Evolutionary conservation across 2,888 invertebrate genomes (phyloP), one percentile per base, ranked within the genome.

Genomic region (Zaprionus lineosus): DNA sequence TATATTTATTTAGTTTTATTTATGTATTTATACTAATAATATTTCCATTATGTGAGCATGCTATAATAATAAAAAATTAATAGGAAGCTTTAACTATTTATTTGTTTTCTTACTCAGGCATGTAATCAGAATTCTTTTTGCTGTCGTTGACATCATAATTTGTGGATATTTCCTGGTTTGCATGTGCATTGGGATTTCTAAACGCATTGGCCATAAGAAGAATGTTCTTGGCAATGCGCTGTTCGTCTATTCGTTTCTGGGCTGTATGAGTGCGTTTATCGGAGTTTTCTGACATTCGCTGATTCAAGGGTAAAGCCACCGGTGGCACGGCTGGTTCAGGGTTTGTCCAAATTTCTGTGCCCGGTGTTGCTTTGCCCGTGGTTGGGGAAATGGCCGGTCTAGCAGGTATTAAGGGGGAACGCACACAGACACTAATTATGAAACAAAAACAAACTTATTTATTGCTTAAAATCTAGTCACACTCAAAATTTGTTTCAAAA

Each of bases 371-470:
- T 37, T 85, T 86, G 5, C 88, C 89, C 1, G 91, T 90, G 48
- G 89, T 89, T 0, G 93, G 93, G 0, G 95, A 94, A 84, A 94
- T 93, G 0, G 94, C 92, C 9, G 95, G 93, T 37, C 95, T 91
- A 11, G 95, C 94, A 28, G 95, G 94, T 85, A 96, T 95, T 78
- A 96, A 92, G 1, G 96, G 96, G 1, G 96, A 96, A 65, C 96
- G 93, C 72, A 95, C 93, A 90, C 95, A 96, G 33, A 95, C 95
- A 73, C 95, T 95, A 64, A 48, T 51, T 53, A 24, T 39, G 58
- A 44, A 65, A 71, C 69, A 61, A 37, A 61, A 59, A 77, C 52
- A 62, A 43, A 52, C 19, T 34, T 39, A 58, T 69, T 69, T 57
- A 62, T 65, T 24, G 34, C 67, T 68, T 78, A 74, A 3, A 39